Evolutionary conservation across 2,888 invertebrate species (phyloP), one percentile per base, ranked within the genome.

Genomic region (Melieria crassipennis): DNA sequence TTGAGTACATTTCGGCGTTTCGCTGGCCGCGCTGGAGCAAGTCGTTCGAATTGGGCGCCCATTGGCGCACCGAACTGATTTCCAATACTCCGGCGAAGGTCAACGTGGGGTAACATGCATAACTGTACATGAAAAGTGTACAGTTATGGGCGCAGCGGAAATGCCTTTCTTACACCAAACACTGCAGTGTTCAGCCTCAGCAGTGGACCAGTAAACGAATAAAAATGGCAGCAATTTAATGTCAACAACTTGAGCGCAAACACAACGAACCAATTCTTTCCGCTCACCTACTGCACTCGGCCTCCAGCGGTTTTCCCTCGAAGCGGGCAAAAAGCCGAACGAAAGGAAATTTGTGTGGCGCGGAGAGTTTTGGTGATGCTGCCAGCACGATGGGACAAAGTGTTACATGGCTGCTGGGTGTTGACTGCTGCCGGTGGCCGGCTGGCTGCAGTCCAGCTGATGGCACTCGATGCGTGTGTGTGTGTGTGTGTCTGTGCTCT

Each of bases 311-410:
- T 2, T 30, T 30, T 30, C 30, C 30, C 30, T 30, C 30, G 30
- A 30, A 30, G 30, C 30, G 30, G 30, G 30, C 30, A 13, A 67
- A 48, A 47, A 45, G 11, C 30, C 30, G 16, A 13, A 52, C 50
- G 50, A 30, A 64, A 10, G 46, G n/a, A 4, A 55, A 45, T 45
- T 30, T 30, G 48, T 64, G 64, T 60, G 64, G 58, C 57, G 58
- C 64, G 58, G 43, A n/a, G 52, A 63, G 58, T 48, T 64, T 62
- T 56, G 50, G 48, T 63, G 56, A 47, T 65, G 58, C 45, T 50
- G 63, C 77, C 79, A 79, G 80, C 82, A 78, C 75, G 79, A 65
- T 58, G 43, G 69, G 69, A 65, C 62, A 63, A 45, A 55, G 13
- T 16, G 61, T 42, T 16, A 10, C 16, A 47, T 42, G 50, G 60